These are phyloP conservation scores for Lates calcarifer DNA, from an alignment of 2,113 vertebrate species.

Conservation along the genomic window DNA sequence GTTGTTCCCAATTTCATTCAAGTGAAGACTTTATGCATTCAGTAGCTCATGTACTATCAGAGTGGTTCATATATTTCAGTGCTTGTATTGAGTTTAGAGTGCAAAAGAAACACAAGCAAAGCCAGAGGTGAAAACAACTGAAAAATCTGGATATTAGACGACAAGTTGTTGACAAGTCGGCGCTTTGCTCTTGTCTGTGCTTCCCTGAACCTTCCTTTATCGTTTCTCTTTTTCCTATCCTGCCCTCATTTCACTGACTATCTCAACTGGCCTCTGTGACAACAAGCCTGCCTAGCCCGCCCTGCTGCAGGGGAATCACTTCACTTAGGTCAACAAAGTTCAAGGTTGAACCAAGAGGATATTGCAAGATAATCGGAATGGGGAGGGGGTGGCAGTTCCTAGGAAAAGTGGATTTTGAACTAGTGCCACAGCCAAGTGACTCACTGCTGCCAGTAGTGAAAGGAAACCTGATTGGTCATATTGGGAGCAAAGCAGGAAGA, in stretches of 20 bases:
- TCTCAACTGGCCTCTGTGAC: slow-evolving; percentile 29
- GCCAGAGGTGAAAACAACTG: background rate
- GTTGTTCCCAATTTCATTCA: background rate
- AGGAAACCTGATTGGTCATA: slow-evolving; percentile 82
- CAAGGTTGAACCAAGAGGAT: slow-evolving; percentile 76
- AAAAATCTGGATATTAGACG: slow-evolving; percentile 1
- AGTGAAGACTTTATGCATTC: slow-evolving; percentile 3
- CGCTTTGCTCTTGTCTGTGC: background rate
- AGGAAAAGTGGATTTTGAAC: slow-evolving; percentile 77
- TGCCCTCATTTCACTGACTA: slow-evolving; percentile 38
- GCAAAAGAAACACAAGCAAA: slow-evolving; percentile 4
- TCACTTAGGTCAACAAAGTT: slow-evolving; percentile 65
- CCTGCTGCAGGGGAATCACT: slow-evolving; percentile 51
- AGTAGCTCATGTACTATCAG: background rate
- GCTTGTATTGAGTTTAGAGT: slow-evolving; percentile 1
- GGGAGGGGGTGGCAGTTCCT: slow-evolving; percentile 65
- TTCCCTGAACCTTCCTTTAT: background rate
- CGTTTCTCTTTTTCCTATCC: slow-evolving; percentile 10
- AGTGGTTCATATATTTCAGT: slow-evolving; percentile 19
- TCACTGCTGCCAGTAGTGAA: slow-evolving; percentile 76
- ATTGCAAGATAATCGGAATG: slow-evolving; percentile 76
- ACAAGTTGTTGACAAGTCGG: background rate
- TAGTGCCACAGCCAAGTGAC: slow-evolving; percentile 73
- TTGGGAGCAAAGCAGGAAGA: slow-evolving; percentile 82
- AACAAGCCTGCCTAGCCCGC: slow-evolving; percentile 9